Conservation (phyloP, 2,888 invertebrate species). For the Unio pictorum region DNA sequence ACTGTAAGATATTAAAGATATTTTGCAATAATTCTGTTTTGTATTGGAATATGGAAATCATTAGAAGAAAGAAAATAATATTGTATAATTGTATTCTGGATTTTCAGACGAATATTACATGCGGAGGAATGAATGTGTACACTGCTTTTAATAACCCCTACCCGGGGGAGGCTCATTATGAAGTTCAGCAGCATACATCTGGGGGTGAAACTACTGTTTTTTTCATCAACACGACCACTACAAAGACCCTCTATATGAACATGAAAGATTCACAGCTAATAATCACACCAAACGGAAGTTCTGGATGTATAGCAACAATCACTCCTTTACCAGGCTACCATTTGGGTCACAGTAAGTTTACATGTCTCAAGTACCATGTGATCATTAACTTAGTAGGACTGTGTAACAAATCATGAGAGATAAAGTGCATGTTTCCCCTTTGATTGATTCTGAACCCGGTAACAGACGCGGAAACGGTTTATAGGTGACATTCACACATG, state of each 20-base stretch:
- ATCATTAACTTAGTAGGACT: no score
- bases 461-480: no score
- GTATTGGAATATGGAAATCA: not conserved
- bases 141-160: slow-evolving; percentile 41
- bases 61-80: not conserved
- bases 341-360: slow-evolving; percentile 23
- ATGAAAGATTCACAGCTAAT: slow-evolving; percentile 26
- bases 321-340: slow-evolving; percentile 37
- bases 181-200: slow-evolving; percentile 10
- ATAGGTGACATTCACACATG: no score
- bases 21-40: not conserved
- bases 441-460: no score
- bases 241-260: slow-evolving; percentile 36
- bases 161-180: slow-evolving; percentile 39
- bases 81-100: not conserved
- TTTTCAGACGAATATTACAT: slow-evolving; percentile 45
- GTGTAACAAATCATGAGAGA: no score
- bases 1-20: not conserved
- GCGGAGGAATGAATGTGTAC: slow-evolving; percentile 42
- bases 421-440: no score
- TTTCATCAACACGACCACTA: slow-evolving; percentile 17
- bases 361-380: no score
- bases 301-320: slow-evolving; percentile 38
- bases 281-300: slow-evolving; percentile 19
- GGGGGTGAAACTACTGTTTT: slow-evolving; percentile 11